phyloP scores from a whole-genome alignment of 2,113 vertebrate species.

The Sander lucioperca region DNA sequence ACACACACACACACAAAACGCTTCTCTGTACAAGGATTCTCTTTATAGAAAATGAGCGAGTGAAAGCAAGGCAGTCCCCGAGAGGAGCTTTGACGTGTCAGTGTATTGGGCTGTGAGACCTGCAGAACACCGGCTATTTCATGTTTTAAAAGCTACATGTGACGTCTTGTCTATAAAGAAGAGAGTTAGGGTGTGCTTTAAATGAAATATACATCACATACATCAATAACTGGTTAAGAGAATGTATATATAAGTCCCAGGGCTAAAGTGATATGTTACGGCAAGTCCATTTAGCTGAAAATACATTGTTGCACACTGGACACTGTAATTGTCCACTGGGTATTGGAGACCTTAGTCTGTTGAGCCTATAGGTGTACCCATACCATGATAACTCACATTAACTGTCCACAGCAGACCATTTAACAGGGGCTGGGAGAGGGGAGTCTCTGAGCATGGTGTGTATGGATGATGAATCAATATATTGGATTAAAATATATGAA shows the following conservation, averaged over 20 bases:
- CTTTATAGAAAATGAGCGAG: slow-evolving; percentile 35
- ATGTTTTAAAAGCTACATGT: slow-evolving; percentile 75
- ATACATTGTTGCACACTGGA: slow-evolving; percentile 72
- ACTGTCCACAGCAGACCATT: slow-evolving; percentile 73
- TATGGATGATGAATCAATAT: slow-evolving; percentile 77
- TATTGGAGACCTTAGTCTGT: slow-evolving; percentile 59
- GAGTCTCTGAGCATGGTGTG: slow-evolving; percentile 52
- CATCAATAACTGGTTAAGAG: slow-evolving; percentile 79
- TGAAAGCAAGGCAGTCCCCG: slow-evolving; percentile 45
- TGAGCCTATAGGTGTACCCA: slow-evolving; percentile 63
- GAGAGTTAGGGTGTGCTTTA: slow-evolving; percentile 73
- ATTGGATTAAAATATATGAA: slow-evolving; percentile 70
- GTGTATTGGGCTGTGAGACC: slow-evolving; percentile 57
- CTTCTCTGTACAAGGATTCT: slow-evolving; percentile 11
- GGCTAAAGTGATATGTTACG: slow-evolving; percentile 73
- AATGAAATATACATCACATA: slow-evolving; percentile 79
- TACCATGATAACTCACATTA: slow-evolving; percentile 77
- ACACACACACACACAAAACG: slow-evolving; percentile 9
- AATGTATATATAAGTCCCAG: slow-evolving; percentile 78
- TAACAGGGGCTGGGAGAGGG: slow-evolving; percentile 46
- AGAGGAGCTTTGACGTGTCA: slow-evolving; percentile 58
- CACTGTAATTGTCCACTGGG: slow-evolving; percentile 77
- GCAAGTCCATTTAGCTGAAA: slow-evolving; percentile 77
- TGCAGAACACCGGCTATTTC: slow-evolving; percentile 69
- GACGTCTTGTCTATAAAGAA: slow-evolving; percentile 76